phyloP scores from a whole-genome alignment of 2,888 invertebrate species.

The Coecobrya sp. region DNA sequence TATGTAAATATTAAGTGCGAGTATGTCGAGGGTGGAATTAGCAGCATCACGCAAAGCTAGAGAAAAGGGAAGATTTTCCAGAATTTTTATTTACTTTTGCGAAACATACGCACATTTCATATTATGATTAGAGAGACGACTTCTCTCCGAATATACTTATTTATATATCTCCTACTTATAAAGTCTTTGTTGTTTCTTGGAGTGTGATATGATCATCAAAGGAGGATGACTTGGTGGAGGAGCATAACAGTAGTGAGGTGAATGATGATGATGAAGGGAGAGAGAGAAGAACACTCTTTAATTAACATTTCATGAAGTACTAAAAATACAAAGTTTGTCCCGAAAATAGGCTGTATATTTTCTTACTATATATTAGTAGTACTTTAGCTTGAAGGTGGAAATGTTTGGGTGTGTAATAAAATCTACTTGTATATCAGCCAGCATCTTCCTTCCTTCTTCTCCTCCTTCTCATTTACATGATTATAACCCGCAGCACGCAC shows the following conservation, averaged over 20 bases:
- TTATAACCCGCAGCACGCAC: constrained; percentile 31
- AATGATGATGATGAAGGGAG: background rate
- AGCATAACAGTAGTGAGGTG: background rate
- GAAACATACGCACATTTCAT: background rate
- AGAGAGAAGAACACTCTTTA: background rate
- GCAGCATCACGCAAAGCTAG: background rate
- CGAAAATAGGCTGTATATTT: background rate
- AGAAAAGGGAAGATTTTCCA: background rate
- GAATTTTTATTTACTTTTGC: background rate
- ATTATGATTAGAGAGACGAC: too few species aligned
- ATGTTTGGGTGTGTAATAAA: background rate
- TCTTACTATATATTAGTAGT: too few species aligned
- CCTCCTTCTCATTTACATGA: constrained; percentile 50
- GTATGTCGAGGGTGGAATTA: background rate
- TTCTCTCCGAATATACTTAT: too few species aligned
- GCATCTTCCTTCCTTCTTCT: background rate
- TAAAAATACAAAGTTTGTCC: background rate
- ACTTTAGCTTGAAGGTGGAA: background rate
- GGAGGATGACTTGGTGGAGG: background rate
- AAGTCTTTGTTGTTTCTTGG: background rate
- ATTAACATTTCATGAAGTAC: constrained; percentile 43
- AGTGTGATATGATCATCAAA: constrained; percentile 25
- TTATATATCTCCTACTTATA: background rate
- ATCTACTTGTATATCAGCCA: background rate
- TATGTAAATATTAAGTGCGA: background rate